Percentiles rank a stretch among this genome's conserved stretches.
phyloP scores from a whole-genome alignment of 2,113 vertebrate species.

The Eolophus roseicapilla region DNA sequence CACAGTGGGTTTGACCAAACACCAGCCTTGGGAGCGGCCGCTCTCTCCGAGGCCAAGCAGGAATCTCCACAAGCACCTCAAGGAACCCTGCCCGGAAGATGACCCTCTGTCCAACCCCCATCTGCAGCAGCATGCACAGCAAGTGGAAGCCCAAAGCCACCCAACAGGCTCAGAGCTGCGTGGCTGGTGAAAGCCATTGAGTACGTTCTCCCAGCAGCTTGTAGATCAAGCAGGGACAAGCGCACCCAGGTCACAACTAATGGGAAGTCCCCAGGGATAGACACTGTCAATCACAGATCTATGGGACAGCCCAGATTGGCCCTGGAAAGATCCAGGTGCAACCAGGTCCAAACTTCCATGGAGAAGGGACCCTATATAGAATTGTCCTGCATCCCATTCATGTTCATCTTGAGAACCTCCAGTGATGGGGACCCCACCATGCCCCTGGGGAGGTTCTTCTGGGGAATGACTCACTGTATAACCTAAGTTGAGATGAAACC shows the following conservation, averaged over 20 bases:
- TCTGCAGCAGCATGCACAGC: fast-evolving
- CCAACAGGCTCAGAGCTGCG: neutral
- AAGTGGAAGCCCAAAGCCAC: neutral
- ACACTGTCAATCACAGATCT: fast-evolving
- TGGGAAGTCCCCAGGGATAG: neutral
- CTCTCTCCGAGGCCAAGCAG: neutral
- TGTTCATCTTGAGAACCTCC: neutral
- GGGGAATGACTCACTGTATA: fast-evolving
- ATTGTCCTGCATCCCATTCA: neutral
- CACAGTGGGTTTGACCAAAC: neutral
- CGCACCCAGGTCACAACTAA: fast-evolving
- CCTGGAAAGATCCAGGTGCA: neutral
- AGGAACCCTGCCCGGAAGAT: neutral
- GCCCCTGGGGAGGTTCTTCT: neutral
- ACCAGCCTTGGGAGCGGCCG: fast-evolving
- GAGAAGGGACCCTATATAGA: neutral
- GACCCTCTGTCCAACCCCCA: fast-evolving
- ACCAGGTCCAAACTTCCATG: fast-evolving
- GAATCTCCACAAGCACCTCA: neutral
- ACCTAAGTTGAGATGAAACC: neutral
- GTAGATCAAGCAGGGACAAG: neutral
- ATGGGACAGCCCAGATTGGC: fast-evolving
- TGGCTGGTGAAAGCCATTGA: fast-evolving
- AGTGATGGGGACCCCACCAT: fast-evolving
- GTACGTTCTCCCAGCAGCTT: neutral